Percentiles rank a stretch among this genome's conserved stretches.
phyloP scores from a whole-genome alignment of 2,888 invertebrate genomes.

The Limnephilus rhombicus region DNA sequence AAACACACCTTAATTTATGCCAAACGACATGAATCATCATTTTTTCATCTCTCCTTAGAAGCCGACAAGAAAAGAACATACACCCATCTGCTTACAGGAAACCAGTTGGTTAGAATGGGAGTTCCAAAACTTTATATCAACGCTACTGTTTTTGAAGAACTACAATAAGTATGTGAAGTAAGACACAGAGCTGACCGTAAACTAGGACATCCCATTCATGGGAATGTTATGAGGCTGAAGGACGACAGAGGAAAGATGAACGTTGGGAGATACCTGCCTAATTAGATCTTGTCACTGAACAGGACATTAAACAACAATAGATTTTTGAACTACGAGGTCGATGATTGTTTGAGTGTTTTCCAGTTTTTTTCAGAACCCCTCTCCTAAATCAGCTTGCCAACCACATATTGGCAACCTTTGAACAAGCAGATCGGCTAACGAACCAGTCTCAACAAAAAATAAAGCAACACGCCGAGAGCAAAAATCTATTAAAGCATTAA shows the following conservation, averaged over 20 bases:
- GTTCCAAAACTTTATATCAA: background rate
- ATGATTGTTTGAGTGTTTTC: too few relatives aligned
- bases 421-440: background rate
- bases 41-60: background rate
- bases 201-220: too few relatives aligned
- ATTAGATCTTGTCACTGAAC: background rate
- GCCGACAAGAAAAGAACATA: background rate
- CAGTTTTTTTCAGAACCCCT: background rate
- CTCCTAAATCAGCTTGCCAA: background rate
- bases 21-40: background rate
- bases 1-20: background rate
- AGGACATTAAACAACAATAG: too few relatives aligned
- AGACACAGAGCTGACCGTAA: too few relatives aligned
- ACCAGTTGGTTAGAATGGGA: background rate
- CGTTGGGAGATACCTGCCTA: too few relatives aligned
- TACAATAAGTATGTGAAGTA: background rate
- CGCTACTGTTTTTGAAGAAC: too few relatives aligned
- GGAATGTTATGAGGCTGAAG: background rate
- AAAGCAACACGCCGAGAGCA: background rate
- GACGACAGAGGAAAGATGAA: background rate
- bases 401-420: background rate
- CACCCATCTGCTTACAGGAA: background rate
- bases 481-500: background rate
- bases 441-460: background rate
- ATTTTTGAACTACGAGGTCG: too few relatives aligned